Base-by-base conservation (phyloP, 2,113 vertebrate genomes). In the Catharus minimus region DNA sequence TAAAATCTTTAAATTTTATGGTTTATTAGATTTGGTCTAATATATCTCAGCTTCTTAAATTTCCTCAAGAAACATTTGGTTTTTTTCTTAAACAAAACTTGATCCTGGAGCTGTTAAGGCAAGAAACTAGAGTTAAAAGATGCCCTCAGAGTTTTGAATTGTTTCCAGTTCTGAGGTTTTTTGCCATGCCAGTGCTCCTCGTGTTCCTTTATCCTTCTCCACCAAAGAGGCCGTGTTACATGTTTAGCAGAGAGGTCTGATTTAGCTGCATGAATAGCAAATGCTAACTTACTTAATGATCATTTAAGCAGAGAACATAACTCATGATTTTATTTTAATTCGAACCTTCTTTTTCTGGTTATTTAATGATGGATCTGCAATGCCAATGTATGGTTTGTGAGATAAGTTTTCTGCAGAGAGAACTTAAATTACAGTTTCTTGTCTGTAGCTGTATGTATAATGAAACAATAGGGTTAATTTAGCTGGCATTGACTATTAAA, bases 331-430 rank as follows among this genome's bases (percentile, higher is more conserved):
- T 55, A 67, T 89, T 89, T 82, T 62, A 55, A 36, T 47, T 49
- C 71, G 36, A n/a, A 10, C 39, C 19, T 56, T 71, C 7, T 32
- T 58, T n/a, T 76, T 79, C 57, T 52, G 5, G 18, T 62, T 53
- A 27, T 58, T 67, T 27, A 58, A 57, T 28, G 62, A 21, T 11
- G 13, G 28, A 7, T 13, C 46, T 76, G 72, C 58, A 10, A 20
- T 57, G 50, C 21, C 67, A 73, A 10, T 19, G 27, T 32, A 16
- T 85, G 72, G 71, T 77, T 86, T 4, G 5, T 30, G 32, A 76
- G 82, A 90, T 84, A 93, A 67, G 57, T 64, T 81, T 94, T 88
- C 50, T 87, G 46, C 19, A 44, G 62, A 85, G 87, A 72, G 74
- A 92, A 75, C 46, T 72, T 61, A 30, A 85, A 79, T 79, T 50